phyloP scores from a whole-genome alignment of 2,888 invertebrate species.

The Nesidiocoris tenuis region DNA sequence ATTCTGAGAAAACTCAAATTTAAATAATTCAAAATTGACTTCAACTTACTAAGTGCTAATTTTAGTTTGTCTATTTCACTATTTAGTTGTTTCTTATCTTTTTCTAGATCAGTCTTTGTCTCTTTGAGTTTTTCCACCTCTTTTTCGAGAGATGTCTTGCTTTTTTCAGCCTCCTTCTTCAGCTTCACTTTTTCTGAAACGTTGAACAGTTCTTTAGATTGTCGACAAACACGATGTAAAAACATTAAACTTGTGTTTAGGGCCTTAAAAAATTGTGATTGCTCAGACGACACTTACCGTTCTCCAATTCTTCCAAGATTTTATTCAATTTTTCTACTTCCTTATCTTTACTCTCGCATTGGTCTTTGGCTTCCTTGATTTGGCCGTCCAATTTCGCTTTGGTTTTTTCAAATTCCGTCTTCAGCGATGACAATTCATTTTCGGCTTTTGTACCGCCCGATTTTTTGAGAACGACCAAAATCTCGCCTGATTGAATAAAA shows the following conservation, averaged over 20 bases:
- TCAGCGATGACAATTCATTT: conserved; percentile 43
- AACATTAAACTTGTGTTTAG: too few species aligned
- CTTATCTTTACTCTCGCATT: conserved; percentile 51
- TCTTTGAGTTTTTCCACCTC: conserved; percentile 58
- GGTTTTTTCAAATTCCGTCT: conserved; percentile 50
- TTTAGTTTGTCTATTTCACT: conserved; percentile 62
- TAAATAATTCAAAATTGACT: too few species aligned
- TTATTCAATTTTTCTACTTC: conserved; percentile 61
- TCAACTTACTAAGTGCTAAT: conserved; percentile 62
- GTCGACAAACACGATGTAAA: too few species aligned
- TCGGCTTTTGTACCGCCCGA: conserved; percentile 57
- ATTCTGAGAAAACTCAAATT: too few species aligned
- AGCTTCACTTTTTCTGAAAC: conserved; percentile 56
- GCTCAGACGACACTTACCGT: conserved; percentile 49
- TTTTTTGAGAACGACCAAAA: conserved; percentile 64
- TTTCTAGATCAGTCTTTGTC: conserved; percentile 56
- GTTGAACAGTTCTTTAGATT: too few species aligned
- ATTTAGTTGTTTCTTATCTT: conserved; percentile 61
- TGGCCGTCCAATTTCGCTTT: conserved; percentile 51
- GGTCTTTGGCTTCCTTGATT: conserved; percentile 51
- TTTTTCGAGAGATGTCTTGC: conserved; percentile 55
- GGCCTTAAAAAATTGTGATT: too few species aligned
- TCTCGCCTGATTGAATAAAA: conserved; percentile 57
- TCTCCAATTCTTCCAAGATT: conserved; percentile 58
- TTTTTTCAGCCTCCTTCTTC: conserved; percentile 65